Percentiles rank a stretch among this genome's conserved stretches.
Conservation (phyloP, 2,888 invertebrate species). For the Epicampocera succincta region DNA sequence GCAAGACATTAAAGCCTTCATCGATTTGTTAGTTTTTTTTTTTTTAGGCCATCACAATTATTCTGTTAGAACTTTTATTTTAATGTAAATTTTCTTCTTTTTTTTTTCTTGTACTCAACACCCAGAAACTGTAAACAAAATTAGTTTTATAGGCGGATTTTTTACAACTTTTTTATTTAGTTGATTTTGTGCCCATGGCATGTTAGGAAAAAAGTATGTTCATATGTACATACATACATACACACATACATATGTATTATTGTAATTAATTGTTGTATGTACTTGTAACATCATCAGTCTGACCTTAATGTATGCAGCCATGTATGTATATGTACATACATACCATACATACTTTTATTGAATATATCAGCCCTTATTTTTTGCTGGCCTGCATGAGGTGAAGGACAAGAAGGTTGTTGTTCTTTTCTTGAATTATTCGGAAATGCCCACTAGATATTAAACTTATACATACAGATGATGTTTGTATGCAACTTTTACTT, state of each 20-base stretch:
- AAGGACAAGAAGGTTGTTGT: neutral
- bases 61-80: too few relatives aligned
- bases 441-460: conserved; percentile 10
- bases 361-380: neutral
- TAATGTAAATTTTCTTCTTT: too few relatives aligned
- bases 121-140: too few relatives aligned
- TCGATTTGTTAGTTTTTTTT: conserved; percentile 57
- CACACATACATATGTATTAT: neutral
- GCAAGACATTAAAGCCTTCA: conserved; percentile 31
- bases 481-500: neutral
- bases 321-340: neutral
- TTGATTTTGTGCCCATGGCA: too few relatives aligned
- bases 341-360: too few relatives aligned
- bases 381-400: neutral
- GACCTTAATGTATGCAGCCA: conserved; percentile 8
- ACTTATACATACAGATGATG: neutral
- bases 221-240: neutral
- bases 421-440: conserved; percentile 15
- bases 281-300: conserved; percentile 29
- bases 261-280: conserved; percentile 5
- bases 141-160: too few relatives aligned
- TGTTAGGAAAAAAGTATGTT: neutral
- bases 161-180: too few relatives aligned
- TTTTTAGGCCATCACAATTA: neutral
- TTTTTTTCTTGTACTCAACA: too few relatives aligned